Conservation (phyloP, 2,888 invertebrate species). For the Nomada goodeniana region DNA sequence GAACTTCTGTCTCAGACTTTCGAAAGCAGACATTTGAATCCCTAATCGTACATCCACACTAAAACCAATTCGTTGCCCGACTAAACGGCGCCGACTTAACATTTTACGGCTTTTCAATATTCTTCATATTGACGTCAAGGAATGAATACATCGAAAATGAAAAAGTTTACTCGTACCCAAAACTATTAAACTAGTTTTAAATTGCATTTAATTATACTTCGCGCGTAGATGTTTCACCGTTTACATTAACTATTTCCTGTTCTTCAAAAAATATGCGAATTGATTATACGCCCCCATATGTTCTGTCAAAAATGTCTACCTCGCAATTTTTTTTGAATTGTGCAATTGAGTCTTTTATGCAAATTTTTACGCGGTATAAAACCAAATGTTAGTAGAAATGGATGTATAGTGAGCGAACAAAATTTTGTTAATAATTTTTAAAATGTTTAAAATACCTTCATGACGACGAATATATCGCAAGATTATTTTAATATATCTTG, state of each 20-base stretch:
- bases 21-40: constrained; percentile 59
- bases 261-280: constrained; percentile 19
- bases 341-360: constrained; percentile 1
- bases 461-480: constrained; percentile 11
- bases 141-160: constrained; percentile 62
- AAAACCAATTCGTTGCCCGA: constrained; percentile 54
- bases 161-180: constrained; percentile 73
- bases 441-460: not conserved
- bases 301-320: not conserved
- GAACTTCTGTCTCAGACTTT: constrained; percentile 40
- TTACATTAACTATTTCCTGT: constrained; percentile 32
- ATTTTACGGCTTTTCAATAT: constrained; percentile 64
- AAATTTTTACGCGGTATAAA: not conserved
- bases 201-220: constrained; percentile 65
- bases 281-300: constrained; percentile 33
- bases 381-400: not conserved
- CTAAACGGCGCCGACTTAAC: constrained; percentile 66
- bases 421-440: not conserved
- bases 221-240: constrained; percentile 29
- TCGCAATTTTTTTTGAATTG: constrained; percentile 12
- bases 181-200: constrained; percentile 73
- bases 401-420: not conserved
- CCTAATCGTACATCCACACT: constrained; percentile 43
- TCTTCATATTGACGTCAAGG: constrained; percentile 61
- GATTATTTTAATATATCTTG: constrained; percentile 41